Percentiles rank a stretch among this genome's conserved stretches.
Conservation (phyloP, 2,797 vertebrate species). For the Tympanoctomys barrerae region DNA sequence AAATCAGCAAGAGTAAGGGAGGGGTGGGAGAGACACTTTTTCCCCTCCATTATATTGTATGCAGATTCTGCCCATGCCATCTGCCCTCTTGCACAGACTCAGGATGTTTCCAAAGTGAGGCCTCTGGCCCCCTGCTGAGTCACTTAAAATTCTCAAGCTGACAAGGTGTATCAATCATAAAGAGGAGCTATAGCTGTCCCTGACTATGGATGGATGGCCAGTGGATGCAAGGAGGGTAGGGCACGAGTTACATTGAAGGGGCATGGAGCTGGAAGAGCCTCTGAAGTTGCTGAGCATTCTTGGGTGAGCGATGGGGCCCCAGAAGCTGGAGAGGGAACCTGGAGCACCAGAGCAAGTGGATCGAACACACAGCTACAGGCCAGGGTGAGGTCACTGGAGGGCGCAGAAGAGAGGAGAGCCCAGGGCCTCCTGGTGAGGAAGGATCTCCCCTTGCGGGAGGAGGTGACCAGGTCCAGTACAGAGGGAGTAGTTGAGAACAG, state of each 20-base stretch:
- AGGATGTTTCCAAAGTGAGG: too few species aligned
- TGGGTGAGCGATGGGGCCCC: background rate
- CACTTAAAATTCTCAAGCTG: too few species aligned
- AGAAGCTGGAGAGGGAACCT: background rate
- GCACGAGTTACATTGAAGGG: background rate
- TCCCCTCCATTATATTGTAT: too few species aligned
- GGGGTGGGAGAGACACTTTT: too few species aligned
- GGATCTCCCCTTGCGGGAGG: background rate
- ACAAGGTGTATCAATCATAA: too few species aligned
- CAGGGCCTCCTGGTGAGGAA: background rate
- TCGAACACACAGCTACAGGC: too few species aligned
- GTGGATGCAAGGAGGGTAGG: too few species aligned
- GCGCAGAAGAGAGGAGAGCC: background rate
- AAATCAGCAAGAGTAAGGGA: too few species aligned
- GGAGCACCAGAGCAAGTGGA: fast-evolving
- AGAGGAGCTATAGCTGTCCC: background rate
- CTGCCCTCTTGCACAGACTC: too few species aligned
- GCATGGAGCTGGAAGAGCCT: background rate
- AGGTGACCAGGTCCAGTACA: background rate
- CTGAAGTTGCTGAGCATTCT: background rate
- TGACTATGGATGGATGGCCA: background rate
- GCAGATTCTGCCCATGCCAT: too few species aligned
- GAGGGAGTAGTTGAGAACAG: background rate
- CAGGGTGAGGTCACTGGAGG: too few species aligned
- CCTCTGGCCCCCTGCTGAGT: too few species aligned